Base-by-base conservation (phyloP, 2,888 invertebrate genomes). In the Branchellion lobata region DNA sequence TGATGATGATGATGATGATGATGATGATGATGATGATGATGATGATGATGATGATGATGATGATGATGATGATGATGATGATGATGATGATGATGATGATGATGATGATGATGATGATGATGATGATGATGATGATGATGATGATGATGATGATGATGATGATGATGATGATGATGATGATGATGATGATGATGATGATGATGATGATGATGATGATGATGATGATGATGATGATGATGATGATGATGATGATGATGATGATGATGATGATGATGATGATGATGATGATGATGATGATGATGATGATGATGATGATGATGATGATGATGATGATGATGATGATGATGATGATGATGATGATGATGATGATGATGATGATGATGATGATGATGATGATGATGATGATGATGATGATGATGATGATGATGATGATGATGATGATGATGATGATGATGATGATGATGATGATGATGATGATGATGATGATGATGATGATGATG, bases 341-440 rank as follows among this genome's bases (percentile, higher is more conserved):
- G 36, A 73, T 73, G 5, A 73, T 73, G 36, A 73, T 34, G 36
- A 73, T 36, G 18, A 73, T 73, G 36, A 73, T 36, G 36, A 73
- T 73, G 36, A 73, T 53, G 75, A 75, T 75, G 53, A 75, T 29
- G 36, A 73, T 73, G 36, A 40, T 73, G 36, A 73, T 40, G n/a
- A 40, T 34, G 36, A 73, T 73, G 36, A 40, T 73, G 36, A 73
- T 73, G 36, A 73, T 73, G 36, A 40, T 73, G 36, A 73, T 73
- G 36, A 73, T 73, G 36, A 73, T 73, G 36, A 73, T 73, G 36
- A 73, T 73, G 36, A 73, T 73, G 36, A 73, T 73, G 36, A 73
- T 73, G 36, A 73, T 34, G 36, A 73, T 34, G 36, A 73, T 73
- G 36, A 73, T 73, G 36, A 73, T 73, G 36, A 73, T 73, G 36